Evolutionary conservation across 2,797 vertebrate species (phyloP), one percentile per base, ranked within the genome.

Genomic region (Atherinosoma microstoma): DNA sequence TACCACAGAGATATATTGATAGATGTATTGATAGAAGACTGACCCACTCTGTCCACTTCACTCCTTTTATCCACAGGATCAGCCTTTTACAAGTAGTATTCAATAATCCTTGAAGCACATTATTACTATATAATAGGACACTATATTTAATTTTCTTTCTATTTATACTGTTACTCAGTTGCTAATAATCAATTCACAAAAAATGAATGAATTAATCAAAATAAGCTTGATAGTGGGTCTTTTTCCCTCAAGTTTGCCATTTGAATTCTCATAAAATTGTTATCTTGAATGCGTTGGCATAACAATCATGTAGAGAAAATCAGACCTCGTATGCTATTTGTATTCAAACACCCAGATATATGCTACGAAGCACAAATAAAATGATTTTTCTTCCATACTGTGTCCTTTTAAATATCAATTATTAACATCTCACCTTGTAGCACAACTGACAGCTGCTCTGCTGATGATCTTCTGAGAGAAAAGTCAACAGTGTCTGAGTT

Each of bases 371-470:
- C 20, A 47, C 47, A 10, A 10, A 49, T n/a, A 51, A 22, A 24
- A 9, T 12, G 49, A 6, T 24, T 51, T 51, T 12, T 51, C 11
- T 13, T 11, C 4, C 47, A 42, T 47, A 3, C 6, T 9, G 6
- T n/a, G 18, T 9, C 20, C 45, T 47, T 47, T 20, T 36, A 3
- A 71, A 47, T 10, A 58, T 49, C 35, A 38, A 36, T 65, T 60
- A 40, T 16, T 36, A 51, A 53, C 57, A 67, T 29, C 81, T 94
- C 88, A 99, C 98, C 97, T 95, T 99, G 97, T 66, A 97, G 91
- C 85, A 99, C 96, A 45, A 99, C 93, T 73, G 91, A 94, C 45
- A 99, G 92, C 87, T 99, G 98, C 53, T 99, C 97, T 0, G 96
- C 97, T 2, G 98, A 97, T 29, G 97, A 98, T 87, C 94, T 96